Base-by-base conservation (phyloP, 53 echinoderm and acorn worm genomes). In the Temnopleurus reevesii region DNA sequence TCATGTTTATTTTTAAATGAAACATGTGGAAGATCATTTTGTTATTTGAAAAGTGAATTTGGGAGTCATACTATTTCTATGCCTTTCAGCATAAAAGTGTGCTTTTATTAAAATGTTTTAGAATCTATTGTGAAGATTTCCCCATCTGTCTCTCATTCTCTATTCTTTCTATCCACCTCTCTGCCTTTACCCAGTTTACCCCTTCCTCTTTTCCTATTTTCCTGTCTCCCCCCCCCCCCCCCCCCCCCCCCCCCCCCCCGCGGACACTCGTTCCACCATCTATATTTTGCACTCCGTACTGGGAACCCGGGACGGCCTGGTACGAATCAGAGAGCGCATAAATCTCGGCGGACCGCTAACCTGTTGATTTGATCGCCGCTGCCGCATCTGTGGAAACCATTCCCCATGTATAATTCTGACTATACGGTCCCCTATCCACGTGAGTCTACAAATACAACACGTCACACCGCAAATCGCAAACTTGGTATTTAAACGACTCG, bases 401-500 rank as follows among this genome's bases (percentile, higher is more conserved):
- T 77, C 45, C n/a, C 76, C 53, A 51, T 51, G 15, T 15, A 38
- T 77, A 59, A 28, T 45, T 43, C 77, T 77, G 77, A 34, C 4
- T 77, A 44, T 45, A 77, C 77, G 44, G 43, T 13, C 77, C 77
- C 12, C 44, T 13, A 45, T 77, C 43, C 77, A 77, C 77, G 77
- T 77, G 77, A 77, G 38, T 31, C 77, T 10, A 38, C 45, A 24
- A 45, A 77, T 63, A 63, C 63, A 63, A 21, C 45, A 77, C 77
- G 81, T 81, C 49, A 81, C 54, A 81, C 15, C 1, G 81, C 46
- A 18, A 45, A 35, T 33, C 36, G 19, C 43, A 17, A 44, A 36
- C 28, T 79, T 51, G 81, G 81, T 81, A 81, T 53, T 81, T 81
- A 81, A 81, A 81, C 81, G 81, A 45, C 31, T 27, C 29, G 81